Percentiles rank a stretch among this genome's conserved stretches.
These are phyloP conservation scores for Penelope pileata DNA, from an alignment of 2,113 vertebrate genomes.

Conservation along the genomic window DNA sequence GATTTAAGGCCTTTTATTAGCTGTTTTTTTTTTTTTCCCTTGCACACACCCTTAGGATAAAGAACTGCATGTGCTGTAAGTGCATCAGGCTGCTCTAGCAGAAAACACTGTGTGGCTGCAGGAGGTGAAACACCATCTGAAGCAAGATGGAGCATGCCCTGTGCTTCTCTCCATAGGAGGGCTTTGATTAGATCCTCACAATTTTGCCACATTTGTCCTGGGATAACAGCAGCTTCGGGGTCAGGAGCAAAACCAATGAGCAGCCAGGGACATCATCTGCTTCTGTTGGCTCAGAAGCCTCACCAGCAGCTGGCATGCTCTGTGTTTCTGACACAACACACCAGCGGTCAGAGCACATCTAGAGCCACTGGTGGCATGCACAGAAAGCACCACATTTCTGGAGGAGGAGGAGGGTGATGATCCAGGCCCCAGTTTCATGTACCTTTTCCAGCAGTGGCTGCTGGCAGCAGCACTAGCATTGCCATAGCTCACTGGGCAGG, in stretches of 20 bases:
- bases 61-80: rapidly evolving
- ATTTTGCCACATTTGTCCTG: background rate
- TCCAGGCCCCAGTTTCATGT: background rate
- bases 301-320: background rate
- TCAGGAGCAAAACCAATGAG: background rate
- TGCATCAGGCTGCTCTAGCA: background rate
- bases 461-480: background rate
- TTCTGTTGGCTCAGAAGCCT: background rate
- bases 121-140: background rate
- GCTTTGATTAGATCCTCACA: background rate
- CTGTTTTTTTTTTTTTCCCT: background rate
- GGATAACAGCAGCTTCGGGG: background rate
- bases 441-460: background rate
- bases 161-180: background rate
- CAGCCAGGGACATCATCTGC: background rate
- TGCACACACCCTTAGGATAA: background rate
- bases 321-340: background rate
- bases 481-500: background rate
- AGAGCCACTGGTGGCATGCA: background rate
- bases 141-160: background rate
- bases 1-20: background rate
- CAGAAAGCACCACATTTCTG: background rate
- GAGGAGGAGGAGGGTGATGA: background rate
- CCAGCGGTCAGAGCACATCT: background rate
- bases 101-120: background rate